Evolutionary conservation across 2,113 vertebrate species (phyloP).

Genomic region (Odontophorus gujanensis): DNA sequence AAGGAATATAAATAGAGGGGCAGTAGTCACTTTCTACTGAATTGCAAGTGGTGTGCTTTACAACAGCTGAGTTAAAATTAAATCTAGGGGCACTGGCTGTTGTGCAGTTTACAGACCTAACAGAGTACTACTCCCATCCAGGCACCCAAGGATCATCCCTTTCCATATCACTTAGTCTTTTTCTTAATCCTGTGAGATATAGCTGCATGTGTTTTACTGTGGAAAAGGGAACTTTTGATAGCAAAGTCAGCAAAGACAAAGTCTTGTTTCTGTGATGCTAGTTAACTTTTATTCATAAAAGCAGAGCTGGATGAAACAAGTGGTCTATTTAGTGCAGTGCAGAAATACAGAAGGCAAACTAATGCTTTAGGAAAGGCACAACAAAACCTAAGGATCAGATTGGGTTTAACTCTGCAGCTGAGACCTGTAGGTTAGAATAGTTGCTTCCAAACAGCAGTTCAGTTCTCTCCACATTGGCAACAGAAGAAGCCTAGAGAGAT

Average conservation of each 20-base stretch:
- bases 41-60: neutral
- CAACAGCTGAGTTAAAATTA: neutral
- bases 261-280: neutral
- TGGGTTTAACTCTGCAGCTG: fast-evolving
- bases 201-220: neutral
- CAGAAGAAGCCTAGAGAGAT: neutral
- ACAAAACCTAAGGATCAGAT: neutral
- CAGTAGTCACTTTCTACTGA: neutral
- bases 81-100: neutral
- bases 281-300: neutral
- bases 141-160: neutral
- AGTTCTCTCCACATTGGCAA: neutral
- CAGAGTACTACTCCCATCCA: neutral
- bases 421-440: neutral
- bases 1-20: neutral
- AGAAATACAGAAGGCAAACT: neutral
- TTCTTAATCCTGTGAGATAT: neutral
- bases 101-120: neutral
- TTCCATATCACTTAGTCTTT: neutral
- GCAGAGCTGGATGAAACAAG: neutral
- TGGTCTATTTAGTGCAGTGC: neutral
- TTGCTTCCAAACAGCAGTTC: neutral
- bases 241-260: neutral
- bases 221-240: neutral
- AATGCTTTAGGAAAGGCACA: neutral